Evolutionary conservation across 2,113 vertebrate species (phyloP), one percentile per base, ranked within the genome.

Genomic region (Ornithorhynchus anatinus): DNA sequence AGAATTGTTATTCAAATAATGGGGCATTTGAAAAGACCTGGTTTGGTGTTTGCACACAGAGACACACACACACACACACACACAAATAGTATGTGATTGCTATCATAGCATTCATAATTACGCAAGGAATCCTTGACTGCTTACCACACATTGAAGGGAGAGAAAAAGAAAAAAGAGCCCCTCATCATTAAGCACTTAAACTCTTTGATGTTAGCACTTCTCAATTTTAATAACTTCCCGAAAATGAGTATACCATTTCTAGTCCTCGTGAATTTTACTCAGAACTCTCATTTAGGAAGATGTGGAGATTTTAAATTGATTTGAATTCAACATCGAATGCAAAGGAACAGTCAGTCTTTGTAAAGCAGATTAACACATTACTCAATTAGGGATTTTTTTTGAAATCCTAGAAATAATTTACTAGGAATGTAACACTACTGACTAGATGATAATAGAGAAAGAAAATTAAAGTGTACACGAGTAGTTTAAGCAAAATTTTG

Each of bases 121-220:
- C 0, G 6, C 81, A 47, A 59, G 10, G 35, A 63, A 45, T 77
- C 69, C 42, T 56, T 4, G 67, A 0, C 77, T 79, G 11, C 80
- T 75, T 78, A 50, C 31, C 72, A 42, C 25, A 35, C 47, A 37
- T n/a, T 32, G 63, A 86, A 77, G 70, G 62, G 82, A 79, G 76
- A 40, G 6, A 1, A 19, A 17, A 40, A 60, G 65, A 70, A 72
- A 38, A 38, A 38, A 82, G 56, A 78, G 66, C 32, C 57, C 73
- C 44, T 84, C 56, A 11, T 76, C 82, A 68, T 87, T 84, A 87
- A 83, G 91, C 90, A 91, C 91, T 94, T 92, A 88, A 77, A 88
- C 62, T 59, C 84, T 88, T 87, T 75, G 80, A 58, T 88, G 60
- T 77, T 72, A 88, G 89, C 88, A 92, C 87, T 91, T 91, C 86